These are phyloP conservation scores for Meandrina meandrites DNA, from an alignment of 92 coral and sea anemone genomes.

Conservation along the genomic window DNA sequence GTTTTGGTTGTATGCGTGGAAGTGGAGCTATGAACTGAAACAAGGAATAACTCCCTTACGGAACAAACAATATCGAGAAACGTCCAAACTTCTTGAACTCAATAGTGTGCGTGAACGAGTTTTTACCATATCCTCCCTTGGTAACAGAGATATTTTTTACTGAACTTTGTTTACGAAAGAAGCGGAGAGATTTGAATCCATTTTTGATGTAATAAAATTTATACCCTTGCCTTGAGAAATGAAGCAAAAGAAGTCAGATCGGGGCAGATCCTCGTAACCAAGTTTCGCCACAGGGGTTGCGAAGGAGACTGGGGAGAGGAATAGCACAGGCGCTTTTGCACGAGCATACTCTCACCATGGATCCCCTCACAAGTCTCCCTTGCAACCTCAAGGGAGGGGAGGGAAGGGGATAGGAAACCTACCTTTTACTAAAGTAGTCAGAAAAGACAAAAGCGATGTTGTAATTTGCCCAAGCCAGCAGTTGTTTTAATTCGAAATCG, in stretches of 20 bases:
- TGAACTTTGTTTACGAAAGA: not conserved
- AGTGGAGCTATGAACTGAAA: not conserved
- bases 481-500: conserved; percentile 32
- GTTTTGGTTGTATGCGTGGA: not conserved
- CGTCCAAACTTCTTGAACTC: not conserved
- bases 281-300: not conserved
- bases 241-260: not conserved
- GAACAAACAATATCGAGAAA: not conserved
- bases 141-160: not conserved
- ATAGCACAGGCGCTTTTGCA: not conserved
- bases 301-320: not conserved
- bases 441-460: no score
- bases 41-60: not conserved
- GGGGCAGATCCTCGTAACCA: not conserved
- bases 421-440: no score
- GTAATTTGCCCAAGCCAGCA: conserved; percentile 21
- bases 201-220: not conserved
- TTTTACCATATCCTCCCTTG: not conserved
- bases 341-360: not conserved
- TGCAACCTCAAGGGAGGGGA: not conserved
- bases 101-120: not conserved
- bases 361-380: not conserved
- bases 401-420: not conserved
- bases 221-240: not conserved
- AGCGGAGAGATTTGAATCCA: not conserved